These are phyloP conservation scores for Nyleta sp. DNA, from an alignment of 2,888 invertebrate species.

Conservation along the genomic window DNA sequence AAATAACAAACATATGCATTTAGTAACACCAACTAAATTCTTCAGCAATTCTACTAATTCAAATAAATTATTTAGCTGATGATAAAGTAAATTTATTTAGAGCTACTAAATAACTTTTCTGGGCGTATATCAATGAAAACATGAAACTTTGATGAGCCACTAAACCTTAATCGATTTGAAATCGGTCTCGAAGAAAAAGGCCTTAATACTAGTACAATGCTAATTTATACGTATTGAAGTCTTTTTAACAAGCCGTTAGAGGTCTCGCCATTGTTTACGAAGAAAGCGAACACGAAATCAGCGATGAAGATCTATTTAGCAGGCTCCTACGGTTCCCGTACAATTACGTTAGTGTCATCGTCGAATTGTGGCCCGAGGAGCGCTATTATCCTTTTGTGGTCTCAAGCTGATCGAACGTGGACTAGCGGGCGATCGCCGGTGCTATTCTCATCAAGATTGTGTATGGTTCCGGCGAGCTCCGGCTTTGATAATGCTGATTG, in stretches of 20 bases:
- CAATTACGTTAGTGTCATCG: conserved; percentile 78
- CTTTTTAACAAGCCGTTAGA: background rate
- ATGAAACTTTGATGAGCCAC: too few species aligned
- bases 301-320: conserved; percentile 59
- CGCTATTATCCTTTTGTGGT: conserved; percentile 67
- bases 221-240: conserved; percentile 16
- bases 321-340: conserved; percentile 59
- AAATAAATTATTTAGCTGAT: too few species aligned
- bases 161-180: too few species aligned
- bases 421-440: conserved; percentile 59
- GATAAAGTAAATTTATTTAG: too few species aligned
- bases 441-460: conserved; percentile 70
- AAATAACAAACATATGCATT: too few species aligned
- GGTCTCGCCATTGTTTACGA: conserved; percentile 20
- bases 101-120: too few species aligned
- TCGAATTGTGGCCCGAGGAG: conserved; percentile 69
- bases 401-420: conserved; percentile 58
- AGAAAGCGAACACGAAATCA: conserved; percentile 39
- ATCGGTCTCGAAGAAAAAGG: too few species aligned
- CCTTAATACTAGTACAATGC: conserved; percentile 1
- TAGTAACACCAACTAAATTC: too few species aligned
- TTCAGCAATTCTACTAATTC: too few species aligned
- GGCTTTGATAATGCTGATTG: conserved; percentile 78
- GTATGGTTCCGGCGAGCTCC: conserved; percentile 57
- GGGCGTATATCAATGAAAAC: too few species aligned